Base-by-base conservation (phyloP, 2,113 vertebrate genomes). In the Hippocampus guttulatus region DNA sequence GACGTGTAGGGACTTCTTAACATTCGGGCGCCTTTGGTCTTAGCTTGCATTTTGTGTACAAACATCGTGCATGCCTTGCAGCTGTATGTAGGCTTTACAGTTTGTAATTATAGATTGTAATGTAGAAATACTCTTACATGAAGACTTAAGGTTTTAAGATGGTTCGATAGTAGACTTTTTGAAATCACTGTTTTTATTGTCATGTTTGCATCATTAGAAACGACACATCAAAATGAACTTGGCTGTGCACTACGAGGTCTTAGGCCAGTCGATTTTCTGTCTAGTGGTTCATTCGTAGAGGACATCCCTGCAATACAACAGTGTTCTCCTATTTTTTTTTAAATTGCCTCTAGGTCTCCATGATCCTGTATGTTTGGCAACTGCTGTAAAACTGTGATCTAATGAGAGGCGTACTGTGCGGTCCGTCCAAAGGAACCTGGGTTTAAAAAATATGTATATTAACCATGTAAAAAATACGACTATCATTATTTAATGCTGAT, bases 41-140 rank as follows among this genome's bases (percentile, higher is more conserved):
- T 90, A 85, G 89, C 92, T 94, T 84, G 94, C 88, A 92, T 84
- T 90, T 81, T 84, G 84, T 95, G 93, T 96, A 95, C 89, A 83
- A 91, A 90, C 92, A 92, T 91, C 89, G 91, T 95, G 96, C 96
- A 98, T 98, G 95, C 90, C 40, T 91, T 95, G 83, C 75, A 90
- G 92, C 92, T 95, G 92, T 95, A 93, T 88, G 91, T 92, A 94
- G 93, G 91, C 87, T 81, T 89, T 92, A 89, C 81, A 15, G 92
- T 94, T 94, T 92, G 88, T 92, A 92, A 94, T 95, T 94, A 85
- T 92, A 87, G 88, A 94, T 77, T 91, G 89, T 92, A 92, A 94
- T 92, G 95, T 96, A 96, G 93, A 93, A 95, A 68, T 43, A 41
- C 61, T 9, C 27, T 64, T 33, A 61, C 25, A 30, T 47, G 25